Percentiles rank a stretch among this genome's conserved stretches.
These are phyloP conservation scores for Halcyon senegalensis DNA, from an alignment of 2,113 vertebrate genomes.

Conservation along the genomic window DNA sequence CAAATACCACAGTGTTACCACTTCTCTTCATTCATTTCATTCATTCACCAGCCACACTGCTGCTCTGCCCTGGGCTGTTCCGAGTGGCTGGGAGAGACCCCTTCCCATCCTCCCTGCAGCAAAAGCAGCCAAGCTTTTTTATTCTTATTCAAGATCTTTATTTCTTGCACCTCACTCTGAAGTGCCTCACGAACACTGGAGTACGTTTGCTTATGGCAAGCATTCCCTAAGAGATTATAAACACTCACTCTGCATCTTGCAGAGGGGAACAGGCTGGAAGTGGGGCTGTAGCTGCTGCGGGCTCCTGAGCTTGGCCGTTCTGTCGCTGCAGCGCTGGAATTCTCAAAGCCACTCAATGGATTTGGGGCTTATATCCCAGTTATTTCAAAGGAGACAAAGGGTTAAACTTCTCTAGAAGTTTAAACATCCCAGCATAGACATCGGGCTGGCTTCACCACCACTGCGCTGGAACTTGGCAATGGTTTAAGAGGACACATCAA, in stretches of 20 bases:
- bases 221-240: neutral
- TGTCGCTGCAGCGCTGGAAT: neutral
- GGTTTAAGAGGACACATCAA: conserved; percentile 58
- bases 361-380: neutral
- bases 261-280: neutral
- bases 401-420: conserved; percentile 20
- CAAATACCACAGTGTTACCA: fast-evolving
- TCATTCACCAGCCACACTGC: neutral
- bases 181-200: neutral
- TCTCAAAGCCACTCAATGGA: neutral
- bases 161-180: neutral
- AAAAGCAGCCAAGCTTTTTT: neutral
- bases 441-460: conserved; percentile 23
- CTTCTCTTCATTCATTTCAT: neutral
- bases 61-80: neutral
- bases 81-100: neutral
- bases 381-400: neutral
- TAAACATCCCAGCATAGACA: neutral
- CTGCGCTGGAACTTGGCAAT: conserved; percentile 47
- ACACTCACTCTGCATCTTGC: neutral
- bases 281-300: neutral
- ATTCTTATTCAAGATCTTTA: neutral
- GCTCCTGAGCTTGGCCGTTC: neutral
- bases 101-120: neutral
- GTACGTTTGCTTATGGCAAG: neutral